Evolutionary conservation across 53 echinoderm and acorn worm genomes (phyloP), one percentile per base, ranked within the genome.

Genomic region (Stichopus horrens): DNA sequence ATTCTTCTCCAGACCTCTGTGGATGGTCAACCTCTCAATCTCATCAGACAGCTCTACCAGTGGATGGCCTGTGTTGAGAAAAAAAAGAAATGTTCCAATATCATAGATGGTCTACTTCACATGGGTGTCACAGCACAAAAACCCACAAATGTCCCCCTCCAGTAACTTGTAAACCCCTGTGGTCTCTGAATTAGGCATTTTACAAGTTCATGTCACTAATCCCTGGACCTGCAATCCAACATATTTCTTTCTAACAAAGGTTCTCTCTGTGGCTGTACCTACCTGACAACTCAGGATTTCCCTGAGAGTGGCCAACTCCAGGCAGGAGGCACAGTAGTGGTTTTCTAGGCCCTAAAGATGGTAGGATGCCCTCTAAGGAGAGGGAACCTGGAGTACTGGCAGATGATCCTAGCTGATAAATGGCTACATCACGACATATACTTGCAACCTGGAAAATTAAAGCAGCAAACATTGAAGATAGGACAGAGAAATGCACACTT

Each of bases 301-400:
- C 6, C 19, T 71, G 16, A 6, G 18, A n/a, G 71, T 4, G 19
- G 21, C 3, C 7, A 1, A 92, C 58, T 9, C 81, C 81, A 57
- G 96, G 95, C 8, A 96, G 88, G 9, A 96, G 87, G 80, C 95
- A 95, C 4, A 96, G 88, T 53, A 95, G 82, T 0, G 95, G 96
- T 52, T 87, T 93, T 54, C 93, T 76, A 19, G 73, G 81, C 5
- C 88, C 90, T 8, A 86, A 76, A 21, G 79, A 81, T 7, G 55
- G 57, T 14, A 95, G 54, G 18, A 92, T 91, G 2, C 83, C 89
- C 18, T 76, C 90, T 53, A 92, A 54, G 58, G 73, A 90, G 76
- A 90, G 92, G 5, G 82, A 77, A 18, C 86, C 76, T 5, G 88
- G 90, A 10, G 58, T 86, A 78, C 92, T 88, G 53, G 92, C 87